Percentiles rank a stretch among this genome's conserved stretches.
Evolutionary conservation across 2,797 vertebrate genomes (phyloP).

Genomic region (Psittacula echo): DNA sequence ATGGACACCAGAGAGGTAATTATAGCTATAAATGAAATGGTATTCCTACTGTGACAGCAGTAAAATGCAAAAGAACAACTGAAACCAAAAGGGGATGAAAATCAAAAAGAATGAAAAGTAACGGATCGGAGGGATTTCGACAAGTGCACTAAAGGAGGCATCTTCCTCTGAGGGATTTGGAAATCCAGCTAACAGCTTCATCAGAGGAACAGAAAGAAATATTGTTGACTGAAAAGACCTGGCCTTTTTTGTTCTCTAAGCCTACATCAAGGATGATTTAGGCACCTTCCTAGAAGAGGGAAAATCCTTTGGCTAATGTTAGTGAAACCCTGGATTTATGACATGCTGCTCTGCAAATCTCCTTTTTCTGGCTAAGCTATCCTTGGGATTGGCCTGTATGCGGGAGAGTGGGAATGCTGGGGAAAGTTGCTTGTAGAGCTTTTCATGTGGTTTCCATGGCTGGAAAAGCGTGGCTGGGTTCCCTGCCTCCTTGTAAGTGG

Average conservation of each 20-base stretch:
- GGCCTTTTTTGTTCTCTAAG: constrained; percentile 7
- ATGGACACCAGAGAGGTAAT: not conserved
- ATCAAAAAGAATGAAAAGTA: not conserved
- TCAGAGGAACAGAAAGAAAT: constrained; percentile 1
- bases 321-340: constrained; percentile 65
- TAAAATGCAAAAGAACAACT: not conserved
- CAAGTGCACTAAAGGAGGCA: not conserved
- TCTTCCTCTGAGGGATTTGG: not conserved
- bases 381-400: constrained; percentile 9
- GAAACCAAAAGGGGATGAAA: not conserved
- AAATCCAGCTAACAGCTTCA: not conserved
- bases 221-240: not conserved
- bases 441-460: constrained; percentile 65
- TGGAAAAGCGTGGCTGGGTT: constrained; percentile 42
- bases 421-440: not conserved
- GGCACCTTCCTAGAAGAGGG: constrained; percentile 29
- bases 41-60: constrained; percentile 5
- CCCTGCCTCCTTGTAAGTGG: constrained; percentile 18
- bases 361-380: constrained; percentile 25
- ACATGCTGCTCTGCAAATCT: constrained; percentile 43
- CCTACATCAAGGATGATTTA: constrained; percentile 27
- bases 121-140: not conserved
- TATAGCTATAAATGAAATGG: not conserved
- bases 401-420: not conserved
- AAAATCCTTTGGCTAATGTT: constrained; percentile 53